Conservation (phyloP, 2,888 invertebrate species). For the Blomia tropicalis region DNA sequence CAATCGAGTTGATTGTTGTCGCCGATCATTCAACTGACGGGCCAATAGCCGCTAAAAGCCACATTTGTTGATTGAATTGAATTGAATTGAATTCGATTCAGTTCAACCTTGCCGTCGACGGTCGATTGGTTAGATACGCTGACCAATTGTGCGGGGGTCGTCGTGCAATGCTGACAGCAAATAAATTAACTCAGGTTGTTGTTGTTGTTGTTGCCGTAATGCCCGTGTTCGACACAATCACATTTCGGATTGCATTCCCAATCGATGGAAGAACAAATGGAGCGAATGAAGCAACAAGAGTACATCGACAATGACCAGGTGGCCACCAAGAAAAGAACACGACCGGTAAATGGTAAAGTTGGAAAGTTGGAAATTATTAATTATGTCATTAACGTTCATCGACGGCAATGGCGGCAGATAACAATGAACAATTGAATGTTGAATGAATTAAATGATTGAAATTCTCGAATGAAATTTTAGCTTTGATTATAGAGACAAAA, state of each 20-base stretch:
- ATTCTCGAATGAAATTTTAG: too few relatives aligned
- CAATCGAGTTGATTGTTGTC: background rate
- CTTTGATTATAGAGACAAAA: too few relatives aligned
- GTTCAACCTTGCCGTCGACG: too few relatives aligned
- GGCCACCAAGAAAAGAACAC: background rate
- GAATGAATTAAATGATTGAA: too few relatives aligned
- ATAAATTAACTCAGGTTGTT: background rate
- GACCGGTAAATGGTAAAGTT: background rate
- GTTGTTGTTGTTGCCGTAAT: too few relatives aligned
- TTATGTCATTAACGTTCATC: background rate
- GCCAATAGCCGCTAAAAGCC: background rate
- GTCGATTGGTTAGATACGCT: background rate
- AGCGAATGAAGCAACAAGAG: background rate
- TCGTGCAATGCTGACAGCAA: background rate
- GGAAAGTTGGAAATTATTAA: slow-evolving; percentile 13
- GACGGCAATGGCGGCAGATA: background rate
- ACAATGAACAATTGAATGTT: background rate
- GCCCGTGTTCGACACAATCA: too few relatives aligned
- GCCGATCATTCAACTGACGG: background rate
- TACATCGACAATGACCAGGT: background rate
- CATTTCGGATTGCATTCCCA: too few relatives aligned
- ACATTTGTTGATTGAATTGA: background rate
- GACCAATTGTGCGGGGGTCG: background rate
- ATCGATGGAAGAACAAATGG: too few relatives aligned
- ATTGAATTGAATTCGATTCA: background rate